phyloP scores from a whole-genome alignment of 1,140 invertebrate genomes.

The Cyclargus thomasi region DNA sequence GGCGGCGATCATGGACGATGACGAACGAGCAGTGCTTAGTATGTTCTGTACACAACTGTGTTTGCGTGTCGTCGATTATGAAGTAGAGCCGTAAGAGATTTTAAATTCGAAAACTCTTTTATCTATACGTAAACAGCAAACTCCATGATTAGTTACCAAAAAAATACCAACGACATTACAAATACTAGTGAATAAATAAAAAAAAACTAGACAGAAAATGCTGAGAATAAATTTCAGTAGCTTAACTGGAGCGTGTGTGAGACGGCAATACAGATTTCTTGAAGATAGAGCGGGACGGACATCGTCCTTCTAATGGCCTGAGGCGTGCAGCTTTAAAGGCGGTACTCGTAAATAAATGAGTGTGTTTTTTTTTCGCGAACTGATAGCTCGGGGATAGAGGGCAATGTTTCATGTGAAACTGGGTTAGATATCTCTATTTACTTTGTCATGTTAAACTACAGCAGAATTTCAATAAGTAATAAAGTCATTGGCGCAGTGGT shows the following conservation, averaged over 20 bases:
- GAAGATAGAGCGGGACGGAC: constrained; percentile 34
- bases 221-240: constrained; percentile 3
- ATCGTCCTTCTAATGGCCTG: constrained; percentile 52
- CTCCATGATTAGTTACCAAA: too few species aligned
- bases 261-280: constrained; percentile 24
- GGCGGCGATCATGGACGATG: too few species aligned
- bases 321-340: constrained; percentile 50
- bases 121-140: too few species aligned
- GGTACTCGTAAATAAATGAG: constrained; percentile 62
- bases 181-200: not conserved
- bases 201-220: not conserved
- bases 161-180: not conserved
- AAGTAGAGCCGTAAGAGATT: too few species aligned
- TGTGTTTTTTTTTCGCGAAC: constrained; percentile 47
- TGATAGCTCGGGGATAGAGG: constrained; percentile 28
- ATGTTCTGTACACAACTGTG: too few species aligned
- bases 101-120: too few species aligned
- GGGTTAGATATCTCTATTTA: constrained; percentile 32
- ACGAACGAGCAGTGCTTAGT: too few species aligned
- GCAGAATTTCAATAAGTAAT: too few species aligned
- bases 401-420: constrained; percentile 42
- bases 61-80: too few species aligned
- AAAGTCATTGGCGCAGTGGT: too few species aligned
- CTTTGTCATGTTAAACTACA: too few species aligned
- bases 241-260: constrained; percentile 32